Conservation (phyloP, 2,797 vertebrate species). For the Enteromius paludinosus region DNA sequence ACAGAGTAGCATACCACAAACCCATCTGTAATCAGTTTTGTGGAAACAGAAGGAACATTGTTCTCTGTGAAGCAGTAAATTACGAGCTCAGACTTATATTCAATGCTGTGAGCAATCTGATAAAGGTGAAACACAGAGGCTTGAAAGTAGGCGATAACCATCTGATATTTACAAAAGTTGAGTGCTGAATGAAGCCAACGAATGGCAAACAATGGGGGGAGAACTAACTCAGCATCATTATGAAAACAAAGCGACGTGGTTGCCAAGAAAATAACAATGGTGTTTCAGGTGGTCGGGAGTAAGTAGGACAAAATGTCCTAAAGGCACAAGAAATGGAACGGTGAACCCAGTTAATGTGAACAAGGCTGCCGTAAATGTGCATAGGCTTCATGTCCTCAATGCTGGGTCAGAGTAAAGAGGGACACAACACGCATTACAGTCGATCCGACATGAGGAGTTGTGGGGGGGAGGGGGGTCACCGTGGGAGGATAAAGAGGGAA, state of each 20-base stretch:
- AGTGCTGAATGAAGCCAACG: neutral
- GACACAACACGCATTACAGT: slow-evolving; percentile 19
- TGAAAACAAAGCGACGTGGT: neutral
- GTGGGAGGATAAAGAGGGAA: slow-evolving; percentile 51
- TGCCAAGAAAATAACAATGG: slow-evolving; percentile 28
- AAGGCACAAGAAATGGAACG: slow-evolving; percentile 25
- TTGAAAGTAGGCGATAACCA: slow-evolving; percentile 37
- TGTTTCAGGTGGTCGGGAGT: slow-evolving; percentile 13
- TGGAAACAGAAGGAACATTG: slow-evolving; percentile 71
- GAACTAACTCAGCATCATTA: neutral
- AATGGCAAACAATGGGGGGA: neutral
- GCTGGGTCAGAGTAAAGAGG: slow-evolving; percentile 26
- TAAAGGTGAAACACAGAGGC: slow-evolving; percentile 40
- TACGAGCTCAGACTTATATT: slow-evolving; percentile 61
- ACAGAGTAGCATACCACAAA: slow-evolving; percentile 49
- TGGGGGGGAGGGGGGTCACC: neutral
- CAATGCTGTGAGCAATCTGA: slow-evolving; percentile 63
- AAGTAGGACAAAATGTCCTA: slow-evolving; percentile 27
- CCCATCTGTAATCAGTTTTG: slow-evolving; percentile 56
- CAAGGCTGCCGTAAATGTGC: neutral
- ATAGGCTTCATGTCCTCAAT: slow-evolving; percentile 9
- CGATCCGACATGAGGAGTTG: slow-evolving; percentile 5
- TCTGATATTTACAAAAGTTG: slow-evolving; percentile 25
- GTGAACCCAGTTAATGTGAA: slow-evolving; percentile 12
- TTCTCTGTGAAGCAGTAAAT: slow-evolving; percentile 68